Conservation (phyloP, 2,113 vertebrate species). For the Cygnus buccinator region DNA sequence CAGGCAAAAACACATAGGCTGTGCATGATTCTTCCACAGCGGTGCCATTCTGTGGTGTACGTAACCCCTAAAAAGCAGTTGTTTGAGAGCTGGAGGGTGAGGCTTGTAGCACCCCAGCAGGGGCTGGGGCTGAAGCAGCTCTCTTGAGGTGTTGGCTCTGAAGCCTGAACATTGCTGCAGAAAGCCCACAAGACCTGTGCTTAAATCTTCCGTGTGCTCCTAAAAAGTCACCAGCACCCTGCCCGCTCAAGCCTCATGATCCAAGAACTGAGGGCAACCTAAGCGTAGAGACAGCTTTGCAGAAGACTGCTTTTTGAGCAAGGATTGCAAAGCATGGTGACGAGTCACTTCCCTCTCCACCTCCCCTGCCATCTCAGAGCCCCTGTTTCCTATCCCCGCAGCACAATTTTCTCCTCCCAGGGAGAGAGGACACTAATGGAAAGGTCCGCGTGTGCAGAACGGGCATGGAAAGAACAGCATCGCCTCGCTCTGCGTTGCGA, state of each 20-base stretch:
- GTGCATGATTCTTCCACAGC: background rate
- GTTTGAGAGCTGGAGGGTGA: background rate
- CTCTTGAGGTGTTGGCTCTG: background rate
- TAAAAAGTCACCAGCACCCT: background rate
- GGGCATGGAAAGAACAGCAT: conserved; percentile 14
- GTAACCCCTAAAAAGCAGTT: background rate
- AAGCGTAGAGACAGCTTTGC: background rate
- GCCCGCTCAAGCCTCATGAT: background rate
- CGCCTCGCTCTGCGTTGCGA: background rate
- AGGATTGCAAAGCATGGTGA: conserved; percentile 5
- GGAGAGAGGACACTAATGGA: background rate
- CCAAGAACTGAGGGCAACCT: background rate
- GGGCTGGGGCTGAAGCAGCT: background rate
- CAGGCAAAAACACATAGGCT: too few species aligned
- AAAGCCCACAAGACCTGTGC: too few species aligned
- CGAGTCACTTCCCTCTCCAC: background rate
- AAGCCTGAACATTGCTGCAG: background rate
- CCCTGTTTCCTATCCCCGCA: background rate
- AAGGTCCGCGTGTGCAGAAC: conserved; percentile 16
- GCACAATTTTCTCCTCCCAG: background rate
- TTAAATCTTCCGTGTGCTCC: background rate
- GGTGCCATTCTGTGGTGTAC: background rate
- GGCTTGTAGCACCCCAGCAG: background rate
- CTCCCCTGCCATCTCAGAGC: background rate
- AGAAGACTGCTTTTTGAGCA: background rate